Evolutionary conservation across 2,113 vertebrate species (phyloP), one percentile per base, ranked within the genome.

Genomic region (Phrynosoma platyrhinos): DNA sequence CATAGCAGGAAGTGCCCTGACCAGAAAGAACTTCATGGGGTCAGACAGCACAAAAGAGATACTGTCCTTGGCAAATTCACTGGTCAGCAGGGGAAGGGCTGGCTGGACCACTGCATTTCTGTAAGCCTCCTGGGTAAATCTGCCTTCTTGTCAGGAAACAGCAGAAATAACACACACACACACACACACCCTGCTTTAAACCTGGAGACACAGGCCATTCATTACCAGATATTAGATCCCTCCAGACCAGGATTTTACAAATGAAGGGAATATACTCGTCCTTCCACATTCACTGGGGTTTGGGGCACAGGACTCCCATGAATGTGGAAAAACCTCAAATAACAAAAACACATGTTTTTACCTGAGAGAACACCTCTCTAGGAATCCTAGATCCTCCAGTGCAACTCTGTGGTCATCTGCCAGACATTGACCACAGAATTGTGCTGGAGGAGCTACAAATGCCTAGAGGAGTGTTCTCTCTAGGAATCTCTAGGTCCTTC

Each of bases 1-100:
- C 81, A 83, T 30, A n/a, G 74, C 75, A 83, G 87, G 87, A 88
- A 88, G n/a, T 71, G 62, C 62, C n/a, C 40, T 88, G 74, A 40
- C 62, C 47, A 42, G 47, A 76, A 58, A 77, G 62, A 78, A 42
- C n/a, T 83, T 42, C 18, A 9, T 53, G 74, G 74, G 87, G 47
- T 69, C 87, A 83, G 64, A 25, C 66, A 13, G 27, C 66, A 89
- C 87, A 89, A 89, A 71, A 84, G 76, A 76, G 53, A 64, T 47
- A 79, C 82, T 89, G 87, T 89, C 66, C 52, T 62, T 47, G 81
- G 23, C 74, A 40, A 55, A 32, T 14, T 77, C 42, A 55, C 36
- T 82, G 79, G 79, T 23, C 55, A 87, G 55, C 55, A 82, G 42
- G 71, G 30, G 68, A 81, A 53, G 58, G 23, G 21, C 71, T 87